phyloP scores from a whole-genome alignment of 2,113 vertebrate genomes.

The Bubo bubo region DNA sequence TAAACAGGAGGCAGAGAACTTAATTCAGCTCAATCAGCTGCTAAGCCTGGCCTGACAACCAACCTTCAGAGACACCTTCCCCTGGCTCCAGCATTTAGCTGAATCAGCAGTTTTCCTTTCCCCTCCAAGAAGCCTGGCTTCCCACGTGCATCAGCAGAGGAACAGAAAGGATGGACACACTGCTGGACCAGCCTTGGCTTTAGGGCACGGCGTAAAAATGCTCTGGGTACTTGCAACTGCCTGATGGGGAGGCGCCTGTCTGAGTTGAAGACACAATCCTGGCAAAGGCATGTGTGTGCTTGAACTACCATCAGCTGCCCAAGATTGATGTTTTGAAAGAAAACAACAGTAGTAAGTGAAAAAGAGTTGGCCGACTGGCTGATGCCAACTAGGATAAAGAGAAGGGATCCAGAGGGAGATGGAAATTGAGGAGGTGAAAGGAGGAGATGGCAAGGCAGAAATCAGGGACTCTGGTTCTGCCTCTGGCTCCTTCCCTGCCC shows the following conservation, averaged over 20 bases:
- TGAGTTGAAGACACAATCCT: not conserved
- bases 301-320: not conserved
- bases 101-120: not conserved
- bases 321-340: not conserved
- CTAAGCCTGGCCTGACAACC: not conserved
- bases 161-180: accelerated
- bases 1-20: slow-evolving; percentile 32
- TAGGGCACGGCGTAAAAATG: not conserved
- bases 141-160: accelerated
- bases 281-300: not conserved
- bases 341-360: not conserved
- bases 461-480: not conserved
- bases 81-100: not conserved
- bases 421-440: not conserved
- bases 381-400: not conserved
- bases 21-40: slow-evolving; percentile 10
- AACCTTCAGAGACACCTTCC: not conserved
- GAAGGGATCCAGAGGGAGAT: not conserved
- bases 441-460: not conserved
- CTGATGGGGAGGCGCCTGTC: not conserved
- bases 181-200: not conserved
- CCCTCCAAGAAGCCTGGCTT: not conserved
- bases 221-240: not conserved
- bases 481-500: not conserved
- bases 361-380: not conserved